Evolutionary conservation across 2,113 vertebrate genomes (phyloP).

Genomic region (Aptenodytes forsteri): DNA sequence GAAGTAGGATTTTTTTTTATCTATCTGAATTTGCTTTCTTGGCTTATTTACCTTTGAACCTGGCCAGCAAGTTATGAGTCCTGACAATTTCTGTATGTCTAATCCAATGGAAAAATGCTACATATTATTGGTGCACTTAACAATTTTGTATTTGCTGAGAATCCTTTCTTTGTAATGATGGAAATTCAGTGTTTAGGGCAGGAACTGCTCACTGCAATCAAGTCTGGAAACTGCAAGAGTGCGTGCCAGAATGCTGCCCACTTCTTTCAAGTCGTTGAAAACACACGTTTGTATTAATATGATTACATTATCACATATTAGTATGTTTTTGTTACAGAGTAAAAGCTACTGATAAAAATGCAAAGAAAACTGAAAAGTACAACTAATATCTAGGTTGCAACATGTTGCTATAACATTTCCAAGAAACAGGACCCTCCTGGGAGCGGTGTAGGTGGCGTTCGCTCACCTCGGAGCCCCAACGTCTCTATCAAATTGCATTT

Average conservation of each 20-base stretch:
- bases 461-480: background rate
- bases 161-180: background rate
- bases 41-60: background rate
- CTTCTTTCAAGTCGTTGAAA: background rate
- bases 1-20: background rate
- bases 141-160: background rate
- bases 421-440: background rate
- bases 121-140: background rate
- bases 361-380: conserved; percentile 16
- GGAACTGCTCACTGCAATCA: background rate
- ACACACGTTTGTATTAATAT: fast-evolving
- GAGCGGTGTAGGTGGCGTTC: background rate
- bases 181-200: background rate
- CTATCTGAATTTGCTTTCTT: background rate
- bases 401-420: conserved; percentile 40
- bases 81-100: background rate
- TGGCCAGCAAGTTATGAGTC: background rate
- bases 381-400: background rate
- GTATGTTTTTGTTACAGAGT: background rate
- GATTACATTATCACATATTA: background rate
- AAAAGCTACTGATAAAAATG: background rate
- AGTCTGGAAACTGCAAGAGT: background rate
- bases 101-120: background rate
- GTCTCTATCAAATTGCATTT: background rate
- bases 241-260: background rate